Base-by-base conservation (phyloP, 2,888 invertebrate species). In the Pteria penguin region DNA sequence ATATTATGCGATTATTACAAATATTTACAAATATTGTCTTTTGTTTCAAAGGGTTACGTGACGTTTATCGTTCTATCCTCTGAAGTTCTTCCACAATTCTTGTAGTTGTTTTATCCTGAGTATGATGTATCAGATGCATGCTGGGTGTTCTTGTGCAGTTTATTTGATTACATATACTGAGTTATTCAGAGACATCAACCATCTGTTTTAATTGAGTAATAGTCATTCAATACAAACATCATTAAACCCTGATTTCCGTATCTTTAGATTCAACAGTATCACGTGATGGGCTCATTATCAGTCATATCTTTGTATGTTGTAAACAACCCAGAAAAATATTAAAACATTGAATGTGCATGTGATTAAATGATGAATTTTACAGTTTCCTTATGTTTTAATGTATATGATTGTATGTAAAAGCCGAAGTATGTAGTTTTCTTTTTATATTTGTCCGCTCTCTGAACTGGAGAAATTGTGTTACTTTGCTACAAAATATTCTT, bases 1-100 rank as follows among this genome's bases (percentile, higher is more conserved):
- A 26, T 60, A n/a, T 26, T 24, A 22, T 26, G 27, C 27, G 27
- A 60, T 26, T 60, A 60, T 60, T 24, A 14, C 60, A 60, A 68
- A 68, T 57, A 68, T 68, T 68, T 68, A 68, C 57, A 68, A 68
- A 68, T 68, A 68, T 68, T 68, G 68, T 68, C 68, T 58, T 68
- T 57, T 57, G 57, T 68, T 57, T 68, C 68, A 68, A 68, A 68
- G 52, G 63, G 57, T 57, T 55, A 29, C 57, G 55, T 55, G 57
- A 32, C 57, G 55, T 11, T 68, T 29, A 22, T 55, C 68, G 26
- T 57, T 57, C 32, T 68, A 32, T 55, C 8, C 55, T 31, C 24
- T 24, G 26, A 29, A 57, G 29, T 31, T 57, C n/a, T 27, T 68
- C 68, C 31, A 68, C 68, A 68, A 60, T 60, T 60, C 60, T 26